Conservation (phyloP, 2,888 invertebrate genomes). For the Rapana venosa region DNA sequence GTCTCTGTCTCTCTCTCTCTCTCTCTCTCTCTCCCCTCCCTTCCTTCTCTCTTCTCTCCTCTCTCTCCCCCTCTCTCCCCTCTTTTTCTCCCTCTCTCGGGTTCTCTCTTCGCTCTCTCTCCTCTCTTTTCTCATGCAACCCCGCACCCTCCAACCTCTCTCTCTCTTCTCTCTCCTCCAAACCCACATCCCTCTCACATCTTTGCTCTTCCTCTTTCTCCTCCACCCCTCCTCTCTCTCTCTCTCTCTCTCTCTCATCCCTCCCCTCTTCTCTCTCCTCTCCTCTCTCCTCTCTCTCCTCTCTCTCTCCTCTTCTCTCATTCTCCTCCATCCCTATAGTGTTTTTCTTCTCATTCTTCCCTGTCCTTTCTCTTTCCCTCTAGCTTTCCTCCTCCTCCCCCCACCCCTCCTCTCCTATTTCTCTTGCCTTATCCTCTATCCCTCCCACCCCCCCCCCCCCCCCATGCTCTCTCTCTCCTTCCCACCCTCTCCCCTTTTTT, state of each 20-base stretch:
- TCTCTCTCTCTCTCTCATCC: neutral
- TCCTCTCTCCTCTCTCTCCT: neutral
- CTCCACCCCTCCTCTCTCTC: neutral
- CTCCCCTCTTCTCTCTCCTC: neutral
- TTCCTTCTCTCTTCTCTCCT: neutral
- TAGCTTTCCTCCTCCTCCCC: too few species aligned
- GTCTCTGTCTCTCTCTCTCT: neutral
- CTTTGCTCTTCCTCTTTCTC: neutral
- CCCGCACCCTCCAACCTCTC: neutral
- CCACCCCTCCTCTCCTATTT: too few species aligned
- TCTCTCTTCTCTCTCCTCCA: neutral
- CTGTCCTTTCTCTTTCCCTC: too few species aligned
- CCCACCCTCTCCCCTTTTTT: too few species aligned
- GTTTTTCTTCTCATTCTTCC: too few species aligned
- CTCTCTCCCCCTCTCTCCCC: neutral
- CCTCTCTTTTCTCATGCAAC: neutral
- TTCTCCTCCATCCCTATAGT: too few species aligned
- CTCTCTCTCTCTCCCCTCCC: neutral
- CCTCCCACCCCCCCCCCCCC: too few species aligned
- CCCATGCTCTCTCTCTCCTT: too few species aligned
- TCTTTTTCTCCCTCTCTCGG: neutral
- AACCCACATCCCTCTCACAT: neutral
- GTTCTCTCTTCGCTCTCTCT: neutral
- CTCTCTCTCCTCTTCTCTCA: too few species aligned
- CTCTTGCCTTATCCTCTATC: too few species aligned